phyloP scores from a whole-genome alignment of 30 jellyfish, hydroid and myxozoan genomes.

The Aurelia aurita region DNA sequence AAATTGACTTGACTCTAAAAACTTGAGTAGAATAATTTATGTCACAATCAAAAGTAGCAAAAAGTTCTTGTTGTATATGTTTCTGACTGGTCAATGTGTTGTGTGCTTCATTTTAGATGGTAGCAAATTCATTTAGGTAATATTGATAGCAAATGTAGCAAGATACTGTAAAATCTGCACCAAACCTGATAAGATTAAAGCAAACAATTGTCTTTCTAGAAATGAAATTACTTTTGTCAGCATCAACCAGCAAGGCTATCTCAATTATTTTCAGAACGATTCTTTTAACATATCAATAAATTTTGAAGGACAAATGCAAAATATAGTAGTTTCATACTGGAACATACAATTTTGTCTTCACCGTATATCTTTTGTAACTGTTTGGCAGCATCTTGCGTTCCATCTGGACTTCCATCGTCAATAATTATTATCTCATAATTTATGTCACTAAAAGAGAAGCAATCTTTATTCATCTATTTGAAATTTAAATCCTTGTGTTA shows the following conservation, averaged over 20 bases:
- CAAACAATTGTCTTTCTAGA: not conserved
- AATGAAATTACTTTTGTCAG: not conserved
- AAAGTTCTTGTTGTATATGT: not conserved
- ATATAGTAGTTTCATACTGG: not conserved
- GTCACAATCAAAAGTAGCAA: too few species aligned
- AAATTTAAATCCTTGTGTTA: not conserved
- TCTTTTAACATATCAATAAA: not conserved
- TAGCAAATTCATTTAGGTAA: too few species aligned
- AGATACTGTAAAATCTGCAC: too few species aligned
- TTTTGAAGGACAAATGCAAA: not conserved
- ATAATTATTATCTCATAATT: constrained; percentile 81
- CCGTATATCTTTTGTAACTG: constrained; percentile 88
- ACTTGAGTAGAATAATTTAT: not conserved
- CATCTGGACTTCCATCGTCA: constrained; percentile 99
- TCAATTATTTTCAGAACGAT: too few species aligned
- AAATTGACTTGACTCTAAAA: not conserved
- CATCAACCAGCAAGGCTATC: not conserved
- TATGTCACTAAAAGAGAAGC: constrained; percentile 46
- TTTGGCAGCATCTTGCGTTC: constrained; percentile 93
- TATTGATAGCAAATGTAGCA: too few species aligned
- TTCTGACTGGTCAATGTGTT: too few species aligned
- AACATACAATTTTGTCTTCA: constrained; percentile 81
- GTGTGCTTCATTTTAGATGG: too few species aligned
- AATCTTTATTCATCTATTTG: not conserved
- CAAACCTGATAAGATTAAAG: too few species aligned